A percentile compares a stretch with the other conserved stretches of the same genome.
phyloP scores from a whole-genome alignment of 2,888 invertebrate species.

The Agrochola circellaris region DNA sequence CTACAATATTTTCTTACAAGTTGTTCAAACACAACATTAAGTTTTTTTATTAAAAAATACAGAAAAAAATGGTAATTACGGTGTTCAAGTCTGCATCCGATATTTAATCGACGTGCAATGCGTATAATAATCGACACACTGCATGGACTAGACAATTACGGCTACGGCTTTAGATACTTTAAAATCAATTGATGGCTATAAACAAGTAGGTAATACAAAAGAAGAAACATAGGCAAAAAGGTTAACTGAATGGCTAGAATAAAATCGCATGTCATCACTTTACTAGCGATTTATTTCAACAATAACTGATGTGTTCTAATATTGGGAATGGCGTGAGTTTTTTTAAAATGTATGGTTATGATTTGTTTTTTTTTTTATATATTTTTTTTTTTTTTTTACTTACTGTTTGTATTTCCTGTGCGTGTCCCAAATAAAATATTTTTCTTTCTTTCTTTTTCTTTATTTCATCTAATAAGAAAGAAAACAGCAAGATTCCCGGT shows the following conservation, averaged over 20 bases:
- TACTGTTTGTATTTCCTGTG: too few relatives aligned
- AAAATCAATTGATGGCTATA: slow-evolving; percentile 31
- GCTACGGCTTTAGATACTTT: slow-evolving; percentile 19
- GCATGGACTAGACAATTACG: slow-evolving; percentile 17
- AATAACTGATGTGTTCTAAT: neutral
- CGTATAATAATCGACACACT: slow-evolving; percentile 24
- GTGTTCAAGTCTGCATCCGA: slow-evolving; percentile 25
- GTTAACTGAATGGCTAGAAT: neutral
- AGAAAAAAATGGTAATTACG: slow-evolving; percentile 21
- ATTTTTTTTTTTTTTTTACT: too few relatives aligned
- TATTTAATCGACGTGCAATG: slow-evolving; percentile 33
- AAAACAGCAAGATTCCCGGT: too few relatives aligned
- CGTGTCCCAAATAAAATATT: too few relatives aligned
- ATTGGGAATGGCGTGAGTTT: too few relatives aligned
- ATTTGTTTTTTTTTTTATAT: too few relatives aligned
- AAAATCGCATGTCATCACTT: neutral
- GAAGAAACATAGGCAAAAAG: neutral
- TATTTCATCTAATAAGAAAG: too few relatives aligned
- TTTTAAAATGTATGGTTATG: too few relatives aligned
- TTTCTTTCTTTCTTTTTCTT: too few relatives aligned
- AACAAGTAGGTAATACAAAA: slow-evolving; percentile 35
- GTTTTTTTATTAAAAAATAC: neutral
- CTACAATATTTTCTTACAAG: neutral
- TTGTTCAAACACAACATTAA: slow-evolving; percentile 16
- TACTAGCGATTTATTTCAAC: neutral